Conservation (phyloP, 2,888 invertebrate species). For the Ellobium chinense region DNA sequence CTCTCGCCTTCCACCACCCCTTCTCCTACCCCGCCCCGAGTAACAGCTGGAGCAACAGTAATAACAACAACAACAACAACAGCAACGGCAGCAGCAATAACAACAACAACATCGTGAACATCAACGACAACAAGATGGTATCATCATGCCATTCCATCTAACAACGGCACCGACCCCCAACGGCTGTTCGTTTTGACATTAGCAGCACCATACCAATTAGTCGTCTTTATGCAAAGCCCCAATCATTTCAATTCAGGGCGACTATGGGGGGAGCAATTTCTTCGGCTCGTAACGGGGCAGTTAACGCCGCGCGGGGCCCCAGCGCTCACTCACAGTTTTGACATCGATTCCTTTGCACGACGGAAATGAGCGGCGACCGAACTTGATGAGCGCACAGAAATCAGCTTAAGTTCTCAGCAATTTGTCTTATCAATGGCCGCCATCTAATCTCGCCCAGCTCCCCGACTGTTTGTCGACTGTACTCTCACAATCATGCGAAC, state of each 20-base stretch:
- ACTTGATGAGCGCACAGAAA: slow-evolving; percentile 26
- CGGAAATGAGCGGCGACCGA: slow-evolving; percentile 36
- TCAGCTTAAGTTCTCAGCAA: slow-evolving; percentile 33
- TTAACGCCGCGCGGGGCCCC: not conserved
- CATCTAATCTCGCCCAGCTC: not conserved
- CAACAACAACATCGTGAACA: too few species aligned
- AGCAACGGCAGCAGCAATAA: too few species aligned
- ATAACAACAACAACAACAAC: too few species aligned
- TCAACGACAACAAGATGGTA: not conserved
- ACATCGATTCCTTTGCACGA: slow-evolving; percentile 28
- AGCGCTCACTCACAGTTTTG: slow-evolving; percentile 21
- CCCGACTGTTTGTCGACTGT: slow-evolving; percentile 8
- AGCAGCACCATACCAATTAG: slow-evolving; percentile 22
- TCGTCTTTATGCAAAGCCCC: slow-evolving; percentile 20
- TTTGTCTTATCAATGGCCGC: slow-evolving; percentile 22
- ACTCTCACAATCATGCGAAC: slow-evolving; percentile 4
- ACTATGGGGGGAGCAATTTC: not conserved
- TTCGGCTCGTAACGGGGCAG: slow-evolving; percentile 11
- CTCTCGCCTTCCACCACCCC: too few species aligned
- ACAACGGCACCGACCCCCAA: not conserved
- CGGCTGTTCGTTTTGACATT: not conserved
- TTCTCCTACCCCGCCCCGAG: too few species aligned
- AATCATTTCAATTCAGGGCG: slow-evolving; percentile 18
- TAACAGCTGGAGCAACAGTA: too few species aligned
- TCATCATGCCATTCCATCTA: slow-evolving; percentile 1